A percentile compares a stretch with the other conserved stretches of the same genome.
Evolutionary conservation across 2,888 invertebrate genomes (phyloP).

Genomic region (Microctonus hyperodae): DNA sequence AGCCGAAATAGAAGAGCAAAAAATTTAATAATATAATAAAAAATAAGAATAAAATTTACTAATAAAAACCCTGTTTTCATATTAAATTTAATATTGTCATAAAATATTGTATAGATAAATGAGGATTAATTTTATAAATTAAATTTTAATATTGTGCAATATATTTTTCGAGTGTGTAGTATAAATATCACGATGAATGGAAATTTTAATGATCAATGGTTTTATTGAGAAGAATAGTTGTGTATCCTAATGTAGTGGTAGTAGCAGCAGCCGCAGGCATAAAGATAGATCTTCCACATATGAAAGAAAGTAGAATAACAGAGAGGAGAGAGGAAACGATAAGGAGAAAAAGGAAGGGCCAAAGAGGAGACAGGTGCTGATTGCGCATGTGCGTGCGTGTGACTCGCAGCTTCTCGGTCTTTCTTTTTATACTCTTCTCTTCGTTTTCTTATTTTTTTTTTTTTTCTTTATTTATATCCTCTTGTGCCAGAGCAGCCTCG

Average conservation of each 20-base stretch:
- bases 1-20: not conserved
- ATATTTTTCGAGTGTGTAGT: not conserved
- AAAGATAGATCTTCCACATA: not conserved
- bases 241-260: not conserved
- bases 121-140: not conserved
- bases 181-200: conserved; percentile 2
- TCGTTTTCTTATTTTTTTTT: not conserved
- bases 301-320: not conserved
- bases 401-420: conserved; percentile 19
- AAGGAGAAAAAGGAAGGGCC: not conserved
- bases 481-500: conserved; percentile 44
- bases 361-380: conserved; percentile 28
- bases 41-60: not conserved
- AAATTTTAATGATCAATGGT: not conserved
- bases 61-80: not conserved
- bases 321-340: not conserved
- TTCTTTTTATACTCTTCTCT: conserved; percentile 30
- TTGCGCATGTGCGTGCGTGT: conserved; percentile 26
- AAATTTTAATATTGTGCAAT: not conserved
- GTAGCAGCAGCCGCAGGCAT: not conserved
- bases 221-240: not conserved
- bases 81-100: not conserved
- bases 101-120: not conserved
- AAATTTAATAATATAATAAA: not conserved
- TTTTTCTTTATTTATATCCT: conserved; percentile 4